Base-by-base conservation (phyloP, 1,140 invertebrate genomes). In the Solenopsis fugax region DNA sequence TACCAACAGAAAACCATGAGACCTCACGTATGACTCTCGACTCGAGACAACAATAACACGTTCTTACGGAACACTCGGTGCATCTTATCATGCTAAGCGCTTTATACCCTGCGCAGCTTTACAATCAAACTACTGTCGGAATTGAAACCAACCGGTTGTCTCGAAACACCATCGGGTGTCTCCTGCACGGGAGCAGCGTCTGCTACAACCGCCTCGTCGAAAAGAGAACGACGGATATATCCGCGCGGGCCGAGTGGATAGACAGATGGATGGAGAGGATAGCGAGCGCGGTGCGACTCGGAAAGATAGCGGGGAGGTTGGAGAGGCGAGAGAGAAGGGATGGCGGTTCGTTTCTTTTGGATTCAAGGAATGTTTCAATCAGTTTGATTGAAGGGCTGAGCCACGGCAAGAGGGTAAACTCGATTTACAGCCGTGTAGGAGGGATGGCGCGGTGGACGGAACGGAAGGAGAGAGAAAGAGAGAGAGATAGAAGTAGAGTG, bases 321-420 rank as follows among this genome's bases (percentile, higher is more conserved):
- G 84, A 84, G 65, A 71, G 58, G 56, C 48, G 69, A 64, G 54
- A 71, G 75, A 76, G 85, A 85, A 76, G 52, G 45, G 86, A 88
- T 91, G 90, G 89, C 91, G 93, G 93, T 95, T 95, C 94, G 95
- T 95, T 95, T 95, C 95, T 95, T 95, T 95, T 94, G 94, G 94
- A 95, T 95, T 95, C 94, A 95, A 95, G 94, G 94, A 95, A 95
- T 95, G 94, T 95, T 95, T 95, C 95, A 95, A 95, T 95, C 94
- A 95, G 94, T 95, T 95, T 95, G 95, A 95, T 95, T 95, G 95
- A 95, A 95, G 94, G 95, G 95, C 95, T 95, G 94, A 95, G 93
- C 93, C 92, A 94, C 92, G 93, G 95, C 94, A 95, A 95, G 95
- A 95, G 95, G 94, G 95, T 95, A 95, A 95, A 95, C 95, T 95